Evolutionary conservation across 2,113 vertebrate species (phyloP), one percentile per base, ranked within the genome.

Genomic region (Zapornia atra): DNA sequence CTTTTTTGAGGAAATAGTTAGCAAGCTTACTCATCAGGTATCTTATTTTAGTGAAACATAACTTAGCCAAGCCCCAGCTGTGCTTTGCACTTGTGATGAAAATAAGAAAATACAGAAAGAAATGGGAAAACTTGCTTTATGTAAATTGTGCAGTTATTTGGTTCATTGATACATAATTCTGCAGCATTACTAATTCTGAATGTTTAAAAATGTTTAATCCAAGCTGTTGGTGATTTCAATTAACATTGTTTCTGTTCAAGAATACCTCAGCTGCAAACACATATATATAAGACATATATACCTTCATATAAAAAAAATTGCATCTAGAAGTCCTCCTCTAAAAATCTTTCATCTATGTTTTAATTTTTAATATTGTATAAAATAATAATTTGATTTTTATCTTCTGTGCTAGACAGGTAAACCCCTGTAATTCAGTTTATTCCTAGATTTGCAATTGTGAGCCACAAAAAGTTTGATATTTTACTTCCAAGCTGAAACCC

Each of bases 151-250:
- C 57, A 54, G 86, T 89, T 83, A 91, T 93, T 83, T 90, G 71
- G 36, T 94, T 85, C 80, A 48, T 61, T 89, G 63, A 69, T 77
- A 29, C 86, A 21, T 92, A 80, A 86, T 86, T 83, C 54, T 80
- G 44, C 60, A 70, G 20, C 66, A 61, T 86, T 88, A 60, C 44
- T 82, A 56, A 84, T 95, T 88, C 46, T 84, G 64, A 90, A 70
- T 97, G 77, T 96, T 96, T 69, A 33, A 59, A 94, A 95, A 94
- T 69, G 29, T 91, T 46, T 95, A 85, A 94, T 97, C 33, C 69
- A 73, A 93, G 72, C 48, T 29, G 81, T 56, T 69, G 65, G 15
- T 86, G 72, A 63, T 61, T 94, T 93, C 83, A 88, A 38, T 95
- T 79, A 94, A 73, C 53, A 38, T 48, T 75, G 36, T 95, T 96